Evolutionary conservation across 1,140 invertebrate species (phyloP), one percentile per base, ranked within the genome.

Genomic region (Drosophila rhopaloa): DNA sequence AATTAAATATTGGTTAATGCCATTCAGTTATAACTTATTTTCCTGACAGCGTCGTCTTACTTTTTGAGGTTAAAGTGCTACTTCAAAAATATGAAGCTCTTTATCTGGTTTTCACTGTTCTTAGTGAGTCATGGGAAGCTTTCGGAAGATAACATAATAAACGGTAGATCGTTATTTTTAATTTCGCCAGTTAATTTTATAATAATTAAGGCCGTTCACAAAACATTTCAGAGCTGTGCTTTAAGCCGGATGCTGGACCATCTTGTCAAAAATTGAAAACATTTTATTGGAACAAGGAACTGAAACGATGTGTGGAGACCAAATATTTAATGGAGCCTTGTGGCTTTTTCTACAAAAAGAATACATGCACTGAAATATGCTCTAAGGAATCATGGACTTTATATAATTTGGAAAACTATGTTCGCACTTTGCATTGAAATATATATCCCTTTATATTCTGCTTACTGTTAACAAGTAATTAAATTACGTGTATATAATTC

Each of bases 331-430:
- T 27, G 8, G 10, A 40, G 10, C 58, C 58, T 0, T 71, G 68
- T 32, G 61, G 68, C 2, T 57, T 71, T 46, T 71, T 71, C 11
- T 0, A 43, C 27, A 35, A 9, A n/a, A 11, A 14, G 19, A 14
- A 66, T 1, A 57, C 7, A 5, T 71, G 68, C 44, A 38, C 59
- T 2, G 5, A 35, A 35, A 11, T 59, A 24, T 67, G 63, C 47
- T 2, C 13, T 4, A 32, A 14, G 24, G 10, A 9, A 13, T 44
- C 24, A 7, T 53, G 50, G 50, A 53, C 24, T 3, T 2, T 54
- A 32, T 13, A 32, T 24, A 14, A 14, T 0, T 14, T 60, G 38
- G 38, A 43, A 14, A 8, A 4, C 5, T 29, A 43, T 16, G 50
- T 53, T 4, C 2, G 5, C 7, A 19, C 9, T 10, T 13, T 53